Percentiles rank a stretch among this genome's conserved stretches.
These are phyloP conservation scores for Pangasius mekongensis DNA, from an alignment of 2,797 vertebrate species.

Conservation along the genomic window DNA sequence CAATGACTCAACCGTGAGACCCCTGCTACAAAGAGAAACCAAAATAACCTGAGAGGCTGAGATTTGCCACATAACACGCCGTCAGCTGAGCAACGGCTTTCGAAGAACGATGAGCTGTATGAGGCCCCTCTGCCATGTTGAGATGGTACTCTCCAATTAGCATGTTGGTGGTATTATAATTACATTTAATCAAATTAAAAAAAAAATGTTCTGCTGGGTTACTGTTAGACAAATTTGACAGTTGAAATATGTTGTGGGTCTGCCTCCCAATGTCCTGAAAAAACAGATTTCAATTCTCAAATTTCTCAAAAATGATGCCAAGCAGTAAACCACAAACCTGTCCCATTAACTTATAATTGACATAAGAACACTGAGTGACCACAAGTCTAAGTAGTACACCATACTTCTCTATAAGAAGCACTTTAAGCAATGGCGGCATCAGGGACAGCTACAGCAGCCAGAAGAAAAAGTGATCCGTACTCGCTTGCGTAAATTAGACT, in stretches of 20 bases:
- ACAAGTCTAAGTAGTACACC: background rate
- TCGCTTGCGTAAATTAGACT: background rate
- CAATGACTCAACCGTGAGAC: conserved; percentile 61
- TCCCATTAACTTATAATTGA: background rate
- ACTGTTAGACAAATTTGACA: background rate
- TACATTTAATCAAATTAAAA: background rate
- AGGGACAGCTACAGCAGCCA: background rate
- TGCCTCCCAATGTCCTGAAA: background rate
- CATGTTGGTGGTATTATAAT: no score
- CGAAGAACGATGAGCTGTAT: conserved; percentile 51
- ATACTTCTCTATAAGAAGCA: background rate
- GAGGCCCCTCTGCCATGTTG: no score
- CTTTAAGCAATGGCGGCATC: no score
- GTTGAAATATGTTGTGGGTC: background rate
- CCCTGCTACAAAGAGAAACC: conserved; percentile 64
- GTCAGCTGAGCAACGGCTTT: conserved; percentile 53
- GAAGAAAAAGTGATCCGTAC: background rate
- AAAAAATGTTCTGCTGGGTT: no score
- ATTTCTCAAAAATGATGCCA: background rate
- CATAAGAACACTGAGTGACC: background rate
- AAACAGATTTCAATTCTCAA: background rate
- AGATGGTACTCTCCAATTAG: background rate
- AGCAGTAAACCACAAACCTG: no score
- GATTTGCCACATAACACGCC: conserved; percentile 23
- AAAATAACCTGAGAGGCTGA: conserved; percentile 46